phyloP scores from a whole-genome alignment of 37 sponge, comb jelly and placozoan genomes.

The Mnemiopsis leidyi region DNA sequence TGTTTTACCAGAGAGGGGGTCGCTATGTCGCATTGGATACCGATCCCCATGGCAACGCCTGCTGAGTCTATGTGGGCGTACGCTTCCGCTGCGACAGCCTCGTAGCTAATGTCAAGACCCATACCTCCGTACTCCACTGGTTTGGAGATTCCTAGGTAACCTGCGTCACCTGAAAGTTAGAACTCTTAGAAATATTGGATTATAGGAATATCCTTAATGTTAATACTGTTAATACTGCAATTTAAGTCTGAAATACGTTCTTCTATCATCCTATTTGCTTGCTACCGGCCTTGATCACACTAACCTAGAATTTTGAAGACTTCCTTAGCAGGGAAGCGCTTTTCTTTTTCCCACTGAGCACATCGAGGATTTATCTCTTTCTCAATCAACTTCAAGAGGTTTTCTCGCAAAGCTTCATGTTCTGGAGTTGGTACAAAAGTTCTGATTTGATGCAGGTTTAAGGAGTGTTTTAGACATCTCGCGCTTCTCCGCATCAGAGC shows the following conservation, averaged over 20 bases:
- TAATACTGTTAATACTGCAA: too few species aligned
- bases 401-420: constrained; percentile 19
- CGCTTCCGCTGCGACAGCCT: constrained; percentile 86
- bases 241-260: too few species aligned
- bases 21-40: constrained; percentile 94
- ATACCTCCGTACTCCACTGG: constrained; percentile 86
- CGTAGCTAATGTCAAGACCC: constrained; percentile 82
- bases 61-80: constrained; percentile 76
- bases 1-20: constrained; percentile 83
- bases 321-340: constrained; percentile 80
- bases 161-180: constrained; percentile 73
- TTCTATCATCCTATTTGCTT: too few species aligned
- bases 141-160: constrained; percentile 83
- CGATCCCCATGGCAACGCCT: constrained; percentile 90
- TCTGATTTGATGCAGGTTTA: neutral
- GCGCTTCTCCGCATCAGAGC: neutral
- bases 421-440: neutral
- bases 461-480: neutral
- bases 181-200: too few species aligned
- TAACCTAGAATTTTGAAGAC: constrained; percentile 80
- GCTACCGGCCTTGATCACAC: too few species aligned
- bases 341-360: constrained; percentile 83
- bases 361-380: constrained; percentile 89
- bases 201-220: too few species aligned
- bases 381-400: constrained; percentile 83